Conservation (phyloP, 2,888 invertebrate genomes). For the Nemotelus pantherinus region DNA sequence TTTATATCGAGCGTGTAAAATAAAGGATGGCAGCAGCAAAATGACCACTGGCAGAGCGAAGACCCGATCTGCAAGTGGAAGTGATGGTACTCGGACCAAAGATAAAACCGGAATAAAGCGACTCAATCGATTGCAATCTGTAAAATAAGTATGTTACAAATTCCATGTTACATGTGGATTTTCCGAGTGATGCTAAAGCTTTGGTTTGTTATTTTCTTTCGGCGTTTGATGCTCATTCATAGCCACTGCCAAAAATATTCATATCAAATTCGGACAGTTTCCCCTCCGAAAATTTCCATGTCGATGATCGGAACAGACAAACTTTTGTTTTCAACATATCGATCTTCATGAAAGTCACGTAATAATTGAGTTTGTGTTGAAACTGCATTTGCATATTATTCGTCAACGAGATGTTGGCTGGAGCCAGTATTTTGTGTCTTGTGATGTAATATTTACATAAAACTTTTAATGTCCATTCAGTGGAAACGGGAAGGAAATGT, state of each 20-base stretch:
- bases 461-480: no score
- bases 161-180: not conserved
- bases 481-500: no score
- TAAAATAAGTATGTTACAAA: slow-evolving; percentile 15
- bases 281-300: not conserved
- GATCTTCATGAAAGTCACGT: not conserved
- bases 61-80: not conserved
- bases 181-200: not conserved
- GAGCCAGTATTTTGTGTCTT: no score
- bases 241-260: not conserved
- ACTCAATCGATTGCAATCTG: slow-evolving; percentile 15
- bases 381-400: slow-evolving; percentile 15
- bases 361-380: slow-evolving; percentile 10
- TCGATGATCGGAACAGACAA: not conserved
- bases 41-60: not conserved
- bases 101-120: slow-evolving; percentile 35
- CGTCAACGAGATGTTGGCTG: no score
- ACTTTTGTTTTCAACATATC: not conserved
- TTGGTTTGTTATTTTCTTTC: no score
- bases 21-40: slow-evolving; percentile 23
- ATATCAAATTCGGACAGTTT: not conserved
- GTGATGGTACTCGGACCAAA: slow-evolving; percentile 16
- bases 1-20: slow-evolving; percentile 34
- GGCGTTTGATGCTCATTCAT: no score
- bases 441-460: no score